Evolutionary conservation across 2,888 invertebrate species (phyloP), one percentile per base, ranked within the genome.

Genomic region (Eilema depressum): DNA sequence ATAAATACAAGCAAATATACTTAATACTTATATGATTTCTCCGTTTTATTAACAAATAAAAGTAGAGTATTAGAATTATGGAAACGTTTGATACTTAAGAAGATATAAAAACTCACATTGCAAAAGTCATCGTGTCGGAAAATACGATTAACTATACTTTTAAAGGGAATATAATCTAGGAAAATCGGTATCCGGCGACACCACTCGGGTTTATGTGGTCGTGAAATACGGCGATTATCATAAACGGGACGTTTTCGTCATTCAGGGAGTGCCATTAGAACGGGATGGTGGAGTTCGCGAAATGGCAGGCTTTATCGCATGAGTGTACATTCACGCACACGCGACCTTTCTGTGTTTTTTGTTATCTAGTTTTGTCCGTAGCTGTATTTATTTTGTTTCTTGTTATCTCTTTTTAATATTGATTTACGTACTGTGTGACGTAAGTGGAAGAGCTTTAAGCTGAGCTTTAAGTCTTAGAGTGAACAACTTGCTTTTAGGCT

Each of bases 151-250:
- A 82, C 76, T 81, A 81, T 80, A 78, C 80, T 81, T 83, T 80
- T 72, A 74, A 75, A 68, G 70, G 63, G 63, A 56, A 77, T 80
- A 85, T 86, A 85, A 87, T 88, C 78, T 79, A 80, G 81, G 78
- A 87, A 86, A 88, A 88, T 88, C 86, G 85, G 86, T 83, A 85
- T 85, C 83, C 83, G 69, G 77, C 83, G 82, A 81, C 83, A 80
- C 81, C 85, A 82, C 82, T 86, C 82, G 86, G 84, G 86, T 89
- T 92, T 91, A 92, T 88, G 84, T 82, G 86, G 84, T 89, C 88
- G 88, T 90, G 89, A 91, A 92, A 91, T 92, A 89, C 88, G 83
- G 83, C 87, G 89, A 92, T 93, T 92, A 92, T 91, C 93, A 92
- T 93, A 93, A 93, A 93, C 88, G 89, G 82, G 86, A 85, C 90